A percentile compares a stretch with the other conserved stretches of the same genome.
Conservation (phyloP, 2,888 invertebrate genomes). For the Cerceris rybyensis region DNA sequence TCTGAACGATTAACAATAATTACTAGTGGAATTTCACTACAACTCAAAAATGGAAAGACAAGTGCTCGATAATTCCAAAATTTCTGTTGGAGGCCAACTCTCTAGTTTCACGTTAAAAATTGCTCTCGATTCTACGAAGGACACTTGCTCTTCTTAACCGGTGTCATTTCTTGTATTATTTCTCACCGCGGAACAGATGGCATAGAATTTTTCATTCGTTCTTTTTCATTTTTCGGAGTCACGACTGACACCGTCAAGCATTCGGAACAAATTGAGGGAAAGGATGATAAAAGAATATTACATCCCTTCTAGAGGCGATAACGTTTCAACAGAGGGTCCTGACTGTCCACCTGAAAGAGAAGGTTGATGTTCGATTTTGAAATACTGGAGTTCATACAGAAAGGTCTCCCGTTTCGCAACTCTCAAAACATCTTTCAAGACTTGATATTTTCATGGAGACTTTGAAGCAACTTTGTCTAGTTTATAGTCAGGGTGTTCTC, state of each 20-base stretch:
- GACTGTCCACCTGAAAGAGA: not conserved
- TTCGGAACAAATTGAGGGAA: not conserved
- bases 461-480: no score
- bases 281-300: not conserved
- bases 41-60: no score
- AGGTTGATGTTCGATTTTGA: no score
- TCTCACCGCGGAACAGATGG: not conserved
- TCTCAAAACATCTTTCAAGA: no score
- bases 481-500: no score
- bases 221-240: not conserved
- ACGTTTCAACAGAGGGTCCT: not conserved
- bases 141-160: not conserved
- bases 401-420: no score
- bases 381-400: no score
- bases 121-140: not conserved
- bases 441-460: no score
- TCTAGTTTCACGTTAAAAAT: no score
- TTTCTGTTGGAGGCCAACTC: no score
- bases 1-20: no score
- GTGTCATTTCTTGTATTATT: not conserved
- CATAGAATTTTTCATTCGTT: constrained; percentile 1
- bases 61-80: not conserved
- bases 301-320: not conserved
- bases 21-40: no score
- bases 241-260: not conserved